Evolutionary conservation across 2,888 invertebrate species (phyloP), one percentile per base, ranked within the genome.

Genomic region (Beris chalybata): DNA sequence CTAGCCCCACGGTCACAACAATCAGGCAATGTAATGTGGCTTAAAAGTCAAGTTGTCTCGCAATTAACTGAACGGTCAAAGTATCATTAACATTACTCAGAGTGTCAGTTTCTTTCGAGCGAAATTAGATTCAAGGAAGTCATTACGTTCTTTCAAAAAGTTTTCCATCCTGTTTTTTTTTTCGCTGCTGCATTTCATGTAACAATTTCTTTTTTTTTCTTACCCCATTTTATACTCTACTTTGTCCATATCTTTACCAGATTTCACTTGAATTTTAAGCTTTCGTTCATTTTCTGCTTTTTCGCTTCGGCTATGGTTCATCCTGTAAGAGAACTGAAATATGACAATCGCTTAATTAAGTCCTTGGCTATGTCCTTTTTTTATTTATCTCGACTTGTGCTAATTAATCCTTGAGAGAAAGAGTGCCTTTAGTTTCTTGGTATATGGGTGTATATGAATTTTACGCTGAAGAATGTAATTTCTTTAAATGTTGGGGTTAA

Each of bases 61-160:
- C 66, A 69, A 69, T 69, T 69, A 69, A 69, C 69, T 67, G 66
- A 67, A 68, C 56, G 69, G 66, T 69, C 69, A 69, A 67, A 69
- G 66, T 58, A 69, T 69, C 69, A 69, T 69, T 69, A 66, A 69
- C 69, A 69, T 69, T 69, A 69, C 66, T 69, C 69, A 50, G 66
- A 67, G 69, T 69, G 69, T 69, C 69, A 69, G 66, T 69, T 69
- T 67, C 52, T 64, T 66, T 69, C 69, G 69, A 58, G 44, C 64
- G 59, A 69, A 55, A 67, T 69, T 69, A 64, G 50, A 56, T 58
- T 69, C 64, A 69, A 69, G 69, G 69, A 69, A 69, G 66, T 69
- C 65, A 53, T 69, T 69, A 66, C 55, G 64, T 64, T 56, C 64
- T 67, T 69, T 65, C 13, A 53, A 44, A 52, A 38, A 13, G 48